A percentile compares a stretch with the other conserved stretches of the same genome.
Conservation (phyloP, 2,113 vertebrate species). For the Gnathonemus longibarbis region DNA sequence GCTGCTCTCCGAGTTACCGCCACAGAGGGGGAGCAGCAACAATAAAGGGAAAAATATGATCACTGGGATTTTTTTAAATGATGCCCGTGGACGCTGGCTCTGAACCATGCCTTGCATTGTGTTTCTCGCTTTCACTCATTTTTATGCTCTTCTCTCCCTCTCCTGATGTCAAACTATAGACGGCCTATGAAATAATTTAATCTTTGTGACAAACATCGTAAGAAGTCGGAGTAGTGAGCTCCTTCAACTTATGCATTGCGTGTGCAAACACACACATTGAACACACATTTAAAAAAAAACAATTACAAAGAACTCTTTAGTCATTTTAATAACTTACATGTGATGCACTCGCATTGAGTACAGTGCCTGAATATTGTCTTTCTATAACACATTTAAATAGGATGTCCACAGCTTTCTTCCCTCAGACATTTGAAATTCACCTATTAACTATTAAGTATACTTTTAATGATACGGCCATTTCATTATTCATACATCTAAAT, state of each 20-base stretch:
- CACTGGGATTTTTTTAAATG: slow-evolving; percentile 21
- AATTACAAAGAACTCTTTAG: neutral
- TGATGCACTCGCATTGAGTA: neutral
- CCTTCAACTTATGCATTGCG: neutral
- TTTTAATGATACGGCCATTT: slow-evolving; percentile 52
- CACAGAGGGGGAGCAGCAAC: slow-evolving; percentile 45
- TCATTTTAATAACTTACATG: slow-evolving; percentile 7
- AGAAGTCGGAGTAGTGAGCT: slow-evolving; percentile 13
- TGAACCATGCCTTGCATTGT: neutral
- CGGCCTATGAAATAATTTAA: slow-evolving; percentile 35
- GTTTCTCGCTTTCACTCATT: neutral
- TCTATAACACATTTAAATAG: slow-evolving; percentile 47
- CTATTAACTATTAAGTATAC: slow-evolving; percentile 50
- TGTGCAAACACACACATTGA: neutral
- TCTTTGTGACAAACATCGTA: slow-evolving; percentile 34
- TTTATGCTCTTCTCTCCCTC: slow-evolving; percentile 32
- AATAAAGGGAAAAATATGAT: slow-evolving; percentile 47
- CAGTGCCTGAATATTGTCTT: neutral
- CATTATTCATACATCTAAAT: slow-evolving; percentile 62
- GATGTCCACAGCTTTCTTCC: slow-evolving; percentile 34
- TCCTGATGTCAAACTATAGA: slow-evolving; percentile 38
- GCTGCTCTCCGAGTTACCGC: slow-evolving; percentile 36
- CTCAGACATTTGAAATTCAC: slow-evolving; percentile 46
- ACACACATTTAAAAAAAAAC: neutral
- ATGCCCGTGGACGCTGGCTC: neutral